These are phyloP conservation scores for Chaetodon auriga DNA, from an alignment of 2,113 vertebrate genomes.

Conservation along the genomic window DNA sequence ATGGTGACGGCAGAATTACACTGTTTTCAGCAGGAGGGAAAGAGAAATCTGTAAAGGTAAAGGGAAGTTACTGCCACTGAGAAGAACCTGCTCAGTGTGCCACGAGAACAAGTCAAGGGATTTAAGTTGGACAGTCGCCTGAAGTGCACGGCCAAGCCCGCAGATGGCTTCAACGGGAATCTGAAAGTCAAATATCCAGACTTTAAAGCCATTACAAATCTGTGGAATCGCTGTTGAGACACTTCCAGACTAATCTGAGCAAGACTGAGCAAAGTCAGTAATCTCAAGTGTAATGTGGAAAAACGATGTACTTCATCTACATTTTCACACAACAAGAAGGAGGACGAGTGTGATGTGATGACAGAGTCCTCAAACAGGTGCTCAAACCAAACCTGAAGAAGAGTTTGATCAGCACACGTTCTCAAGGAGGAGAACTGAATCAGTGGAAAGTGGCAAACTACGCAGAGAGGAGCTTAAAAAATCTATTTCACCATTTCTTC, in stretches of 20 bases:
- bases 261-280: not conserved
- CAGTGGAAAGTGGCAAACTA: not conserved
- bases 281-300: not conserved
- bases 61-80: not conserved
- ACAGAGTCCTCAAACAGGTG: not conserved
- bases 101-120: not conserved
- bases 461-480: not conserved
- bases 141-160: not conserved
- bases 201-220: conserved; percentile 22
- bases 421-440: not conserved
- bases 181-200: conserved; percentile 10
- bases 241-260: not conserved
- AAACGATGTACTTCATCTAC: not conserved
- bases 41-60: not conserved
- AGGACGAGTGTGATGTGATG: not conserved
- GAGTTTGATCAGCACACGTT: not conserved
- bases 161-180: conserved; percentile 33
- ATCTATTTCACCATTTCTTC: not conserved
- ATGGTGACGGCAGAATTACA: not conserved
- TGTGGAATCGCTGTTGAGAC: not conserved
- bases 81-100: not conserved
- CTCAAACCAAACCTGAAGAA: not conserved
- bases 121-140: conserved; percentile 17
- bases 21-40: not conserved
- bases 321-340: not conserved